Evolutionary conservation across 2,113 vertebrate genomes (phyloP).

Genomic region (Tychaedon coryphoeus): DNA sequence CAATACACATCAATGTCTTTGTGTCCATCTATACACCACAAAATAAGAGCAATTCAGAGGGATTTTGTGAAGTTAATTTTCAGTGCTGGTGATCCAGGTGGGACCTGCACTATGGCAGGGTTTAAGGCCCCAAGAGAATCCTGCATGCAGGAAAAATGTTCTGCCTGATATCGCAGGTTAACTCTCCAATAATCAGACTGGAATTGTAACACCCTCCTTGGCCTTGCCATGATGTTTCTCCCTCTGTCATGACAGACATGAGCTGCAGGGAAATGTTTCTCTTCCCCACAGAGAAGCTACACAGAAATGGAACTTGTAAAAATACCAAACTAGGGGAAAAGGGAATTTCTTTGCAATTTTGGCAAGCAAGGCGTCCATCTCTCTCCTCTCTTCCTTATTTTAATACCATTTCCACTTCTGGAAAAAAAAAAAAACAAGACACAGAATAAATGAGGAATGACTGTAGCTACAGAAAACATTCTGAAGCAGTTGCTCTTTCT

Average conservation of each 20-base stretch:
- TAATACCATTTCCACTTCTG: neutral
- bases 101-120: neutral
- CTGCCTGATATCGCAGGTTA: neutral
- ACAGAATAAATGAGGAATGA: neutral
- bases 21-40: neutral
- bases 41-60: neutral
- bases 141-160: neutral
- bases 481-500: neutral
- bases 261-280: neutral
- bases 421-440: neutral
- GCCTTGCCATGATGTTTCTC: neutral
- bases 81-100: neutral
- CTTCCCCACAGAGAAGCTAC: neutral
- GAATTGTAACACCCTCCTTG: neutral
- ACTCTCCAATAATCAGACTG: neutral
- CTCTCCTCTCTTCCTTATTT: neutral
- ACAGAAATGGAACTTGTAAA: neutral
- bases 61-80: neutral
- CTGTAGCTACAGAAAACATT: neutral
- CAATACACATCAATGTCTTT: fast-evolving
- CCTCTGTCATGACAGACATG: fast-evolving
- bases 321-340: neutral
- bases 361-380: neutral
- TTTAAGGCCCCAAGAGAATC: neutral
- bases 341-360: neutral